Percentiles rank a stretch among this genome's conserved stretches.
Conservation (phyloP, 1,140 invertebrate genomes). For the Caenorhabditis briggsae region DNA sequence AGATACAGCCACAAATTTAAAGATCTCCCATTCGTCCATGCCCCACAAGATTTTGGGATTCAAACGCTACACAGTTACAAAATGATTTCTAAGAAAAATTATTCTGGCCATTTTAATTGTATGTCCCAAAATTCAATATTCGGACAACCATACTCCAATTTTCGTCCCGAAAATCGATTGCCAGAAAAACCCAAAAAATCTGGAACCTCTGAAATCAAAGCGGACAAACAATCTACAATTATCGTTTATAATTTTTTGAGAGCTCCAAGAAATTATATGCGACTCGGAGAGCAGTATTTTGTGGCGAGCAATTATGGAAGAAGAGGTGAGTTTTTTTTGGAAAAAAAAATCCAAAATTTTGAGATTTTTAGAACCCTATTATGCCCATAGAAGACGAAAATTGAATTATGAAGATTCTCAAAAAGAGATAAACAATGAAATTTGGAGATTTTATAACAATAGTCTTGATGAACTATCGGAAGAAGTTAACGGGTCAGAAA, state of each 20-base stretch:
- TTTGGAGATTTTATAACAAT: neutral
- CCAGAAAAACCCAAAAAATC: neutral
- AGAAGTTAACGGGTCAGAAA: neutral
- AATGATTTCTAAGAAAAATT: neutral
- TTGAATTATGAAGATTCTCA: neutral
- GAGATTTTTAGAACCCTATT: conserved; percentile 10
- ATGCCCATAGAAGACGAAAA: neutral
- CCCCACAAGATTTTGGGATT: neutral
- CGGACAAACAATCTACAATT: neutral
- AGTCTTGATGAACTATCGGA: neutral
- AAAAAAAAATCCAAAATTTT: too few species aligned
- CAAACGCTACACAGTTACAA: neutral
- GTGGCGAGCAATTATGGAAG: conserved; percentile 4
- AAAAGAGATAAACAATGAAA: neutral
- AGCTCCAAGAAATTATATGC: conserved; percentile 11
- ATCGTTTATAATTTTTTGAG: conserved; percentile 14
- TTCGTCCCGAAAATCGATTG: neutral
- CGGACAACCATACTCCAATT: neutral
- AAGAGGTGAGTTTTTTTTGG: neutral
- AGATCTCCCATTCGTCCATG: neutral
- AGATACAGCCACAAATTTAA: neutral
- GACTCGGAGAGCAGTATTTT: neutral
- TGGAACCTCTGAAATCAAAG: neutral
- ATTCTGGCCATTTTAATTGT: neutral
- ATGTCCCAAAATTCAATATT: neutral